Evolutionary conservation across 2,888 invertebrate species (phyloP), one percentile per base, ranked within the genome.

Genomic region (Cinara cedri): DNA sequence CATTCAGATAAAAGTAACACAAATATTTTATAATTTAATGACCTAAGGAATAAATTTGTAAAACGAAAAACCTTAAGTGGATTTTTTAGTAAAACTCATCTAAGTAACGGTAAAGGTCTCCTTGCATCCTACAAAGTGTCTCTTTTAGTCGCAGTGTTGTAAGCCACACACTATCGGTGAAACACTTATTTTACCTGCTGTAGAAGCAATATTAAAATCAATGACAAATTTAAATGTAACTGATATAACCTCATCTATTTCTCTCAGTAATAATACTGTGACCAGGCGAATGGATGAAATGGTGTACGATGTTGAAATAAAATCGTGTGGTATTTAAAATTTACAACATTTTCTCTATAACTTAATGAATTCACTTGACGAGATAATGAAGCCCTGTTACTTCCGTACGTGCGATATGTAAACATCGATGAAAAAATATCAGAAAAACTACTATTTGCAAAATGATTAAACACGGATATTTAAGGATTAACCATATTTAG

Each of bases 381-480:
- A n/a, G n/a, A n/a, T n/a, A n/a, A n/a, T n/a, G n/a, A n/a, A n/a
- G n/a, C n/a, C n/a, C n/a, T n/a, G n/a, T n/a, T n/a, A 82, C 83
- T 81, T 83, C 83, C 82, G 83, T n/a, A n/a, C n/a, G n/a, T 84
- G 80, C 82, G 83, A 62, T 83, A 34, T 60, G 26, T 60, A 60
- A 83, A 83, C 81, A 83, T 83, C 83, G 82, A 84, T 42, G 70
- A 80, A 81, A 82, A 82, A 81, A 75, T 81, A 81, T 81, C 82
- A 81, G 66, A 84, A 83, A 82, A 83, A 82, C 81, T 84, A 82
- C 82, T 83, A 65, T 84, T 84, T 83, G 83, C 82, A 80, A 83
- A 81, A 82, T 60, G 24, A 72, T 68, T 82, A 55, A 63, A 19
- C 26, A 72, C 21, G 62, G 62, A 62, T 42, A 62, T 34, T 21